phyloP scores from a whole-genome alignment of 2,888 invertebrate genomes.

The Podotricha telesiphe region DNA sequence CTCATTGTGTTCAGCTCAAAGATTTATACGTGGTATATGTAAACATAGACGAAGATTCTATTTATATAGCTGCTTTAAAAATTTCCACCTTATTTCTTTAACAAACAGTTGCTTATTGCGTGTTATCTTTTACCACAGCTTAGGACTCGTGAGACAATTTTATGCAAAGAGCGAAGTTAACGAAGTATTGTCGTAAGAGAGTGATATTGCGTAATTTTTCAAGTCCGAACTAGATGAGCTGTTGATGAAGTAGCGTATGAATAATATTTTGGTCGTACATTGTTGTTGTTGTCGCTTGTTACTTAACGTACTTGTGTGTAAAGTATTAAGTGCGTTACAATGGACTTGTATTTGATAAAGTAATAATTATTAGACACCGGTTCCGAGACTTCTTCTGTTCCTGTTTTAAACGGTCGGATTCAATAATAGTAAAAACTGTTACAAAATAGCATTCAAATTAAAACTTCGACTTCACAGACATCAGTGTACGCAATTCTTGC shows the following conservation, averaged over 20 bases:
- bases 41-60: constrained; percentile 60
- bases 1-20: constrained; percentile 65
- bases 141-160: constrained; percentile 55
- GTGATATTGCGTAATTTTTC: constrained; percentile 61
- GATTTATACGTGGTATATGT: constrained; percentile 72
- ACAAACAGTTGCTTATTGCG: constrained; percentile 18
- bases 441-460: too few species aligned
- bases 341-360: background rate
- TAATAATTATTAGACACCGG: background rate
- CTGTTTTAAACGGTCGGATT: background rate
- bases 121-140: constrained; percentile 22
- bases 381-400: background rate
- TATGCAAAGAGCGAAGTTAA: constrained; percentile 62
- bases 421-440: background rate
- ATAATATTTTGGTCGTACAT: constrained; percentile 5
- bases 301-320: constrained; percentile 4
- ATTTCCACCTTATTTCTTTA: constrained; percentile 24
- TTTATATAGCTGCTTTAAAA: constrained; percentile 16
- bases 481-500: too few species aligned
- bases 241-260: constrained; percentile 58
- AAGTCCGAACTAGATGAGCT: constrained; percentile 56
- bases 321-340: constrained; percentile 10
- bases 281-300: constrained; percentile 6
- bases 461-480: too few species aligned
- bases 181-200: constrained; percentile 72